Conservation (phyloP, 1,140 invertebrate species). For the Belonocnema kinseyi region DNA sequence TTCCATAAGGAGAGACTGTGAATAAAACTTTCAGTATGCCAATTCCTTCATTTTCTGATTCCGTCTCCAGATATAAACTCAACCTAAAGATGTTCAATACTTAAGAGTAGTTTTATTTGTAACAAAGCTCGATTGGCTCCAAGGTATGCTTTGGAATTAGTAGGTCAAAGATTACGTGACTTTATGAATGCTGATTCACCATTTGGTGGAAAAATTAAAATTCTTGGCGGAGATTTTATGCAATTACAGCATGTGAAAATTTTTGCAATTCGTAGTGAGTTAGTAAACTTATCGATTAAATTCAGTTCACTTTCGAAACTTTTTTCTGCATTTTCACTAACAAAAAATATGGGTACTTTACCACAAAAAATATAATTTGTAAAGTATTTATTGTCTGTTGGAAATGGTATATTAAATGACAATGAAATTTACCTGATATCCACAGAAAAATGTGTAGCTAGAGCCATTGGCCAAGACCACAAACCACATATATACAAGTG, state of each 20-base stretch:
- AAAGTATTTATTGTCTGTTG: slow-evolving; percentile 38
- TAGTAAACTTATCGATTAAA: slow-evolving; percentile 44
- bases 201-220: no score
- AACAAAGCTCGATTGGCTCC: slow-evolving; percentile 58
- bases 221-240: no score
- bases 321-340: slow-evolving; percentile 32
- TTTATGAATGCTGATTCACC: slow-evolving; percentile 39
- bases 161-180: slow-evolving; percentile 46
- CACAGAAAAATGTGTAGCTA: no score
- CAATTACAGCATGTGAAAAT: slow-evolving; percentile 48
- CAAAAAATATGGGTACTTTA: slow-evolving; percentile 35
- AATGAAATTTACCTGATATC: no score
- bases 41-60: no score
- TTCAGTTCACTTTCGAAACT: slow-evolving; percentile 37
- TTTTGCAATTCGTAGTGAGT: slow-evolving; percentile 47
- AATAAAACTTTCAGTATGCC: no score
- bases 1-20: no score
- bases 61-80: no score
- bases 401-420: slow-evolving; percentile 29
- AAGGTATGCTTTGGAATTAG: no score
- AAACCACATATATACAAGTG: no score
- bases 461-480: no score
- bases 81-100: slow-evolving; percentile 40
- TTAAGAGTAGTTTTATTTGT: slow-evolving; percentile 52
- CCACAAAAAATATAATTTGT: slow-evolving; percentile 37